Base-by-base conservation (phyloP, 2,888 invertebrate genomes). In the Capitulum mitella region DNA sequence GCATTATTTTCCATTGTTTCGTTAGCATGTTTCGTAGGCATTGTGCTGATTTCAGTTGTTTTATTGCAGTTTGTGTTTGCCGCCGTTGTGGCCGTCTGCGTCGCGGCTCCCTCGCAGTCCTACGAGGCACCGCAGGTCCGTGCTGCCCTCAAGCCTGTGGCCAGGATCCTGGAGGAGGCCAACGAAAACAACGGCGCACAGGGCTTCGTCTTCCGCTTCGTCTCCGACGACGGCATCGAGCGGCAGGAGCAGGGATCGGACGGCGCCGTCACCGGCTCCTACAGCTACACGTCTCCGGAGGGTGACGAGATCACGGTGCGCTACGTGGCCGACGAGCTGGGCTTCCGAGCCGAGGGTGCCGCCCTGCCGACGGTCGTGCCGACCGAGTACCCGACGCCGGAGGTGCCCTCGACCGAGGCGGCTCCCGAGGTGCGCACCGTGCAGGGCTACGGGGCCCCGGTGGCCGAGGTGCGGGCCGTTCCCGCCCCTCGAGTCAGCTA, bases 371-470 rank as follows among this genome's bases (percentile, higher is more conserved):
- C 58, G 58, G 22, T 29, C 29, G 58, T 58, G 58, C 58, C 58
- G 29, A 58, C 58, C 58, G 58, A 58, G 58, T 58, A 58, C 58
- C 58, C 58, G 58, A 58, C 58, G 10, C 58, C 58, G 29, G 58
- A 29, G 58, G 58, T 58, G 58, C 58, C 58, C 1, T 58, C 58
- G 22, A 58, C 58, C 58, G 58, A 58, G 29, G 58, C 29, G 58
- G n/a, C 58, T 8, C n/a, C 58, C 1, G 58, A n/a, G 29, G 22
- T n/a, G 58, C 58, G 58, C 58, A 58, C 58, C 58, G 58, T 58
- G 8, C 29, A 58, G 58, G 12, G 8, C 29, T 58, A 58, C 58
- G 6, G 29, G 22, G 58, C 29, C 10, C 29, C n/a, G 58, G 58
- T 8, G 10, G 10, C 16, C 12, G 58, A 58, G n/a, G 58, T 8